Percentiles rank a stretch among this genome's conserved stretches.
These are phyloP conservation scores for Chironomus striatipennis DNA, from an alignment of 1,140 invertebrate genomes.

Conservation along the genomic window DNA sequence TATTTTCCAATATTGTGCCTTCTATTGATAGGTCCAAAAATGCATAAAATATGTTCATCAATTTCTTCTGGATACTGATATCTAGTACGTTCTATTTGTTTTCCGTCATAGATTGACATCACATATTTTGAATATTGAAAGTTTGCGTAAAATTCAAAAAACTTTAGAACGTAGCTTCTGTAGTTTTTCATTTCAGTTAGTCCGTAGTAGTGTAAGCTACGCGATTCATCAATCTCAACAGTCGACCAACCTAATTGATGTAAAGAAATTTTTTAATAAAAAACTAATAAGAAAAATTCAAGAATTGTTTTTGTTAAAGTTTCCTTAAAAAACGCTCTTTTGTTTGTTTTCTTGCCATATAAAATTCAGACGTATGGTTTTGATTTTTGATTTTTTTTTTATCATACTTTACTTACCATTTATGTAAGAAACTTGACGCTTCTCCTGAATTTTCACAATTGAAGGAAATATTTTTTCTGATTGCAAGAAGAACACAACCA, in stretches of 20 bases:
- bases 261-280: not conserved
- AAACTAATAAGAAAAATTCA: not conserved
- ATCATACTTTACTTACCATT: conserved; percentile 3
- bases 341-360: too few species aligned
- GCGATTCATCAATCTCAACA: not conserved
- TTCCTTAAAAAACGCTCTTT: too few species aligned
- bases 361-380: too few species aligned
- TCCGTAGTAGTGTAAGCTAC: not conserved
- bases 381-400: too few species aligned
- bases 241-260: not conserved
- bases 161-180: not conserved
- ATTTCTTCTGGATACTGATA: not conserved
- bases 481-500: not conserved
- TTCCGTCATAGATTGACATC: not conserved
- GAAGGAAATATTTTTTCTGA: not conserved
- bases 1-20: not conserved
- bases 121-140: not conserved
- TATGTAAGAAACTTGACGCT: not conserved
- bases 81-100: not conserved
- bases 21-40: not conserved
- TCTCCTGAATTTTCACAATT: not conserved
- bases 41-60: not conserved
- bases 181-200: not conserved
- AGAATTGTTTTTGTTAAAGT: too few species aligned
- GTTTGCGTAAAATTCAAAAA: not conserved